A percentile compares a stretch with the other conserved stretches of the same genome.
Evolutionary conservation across 2,113 vertebrate genomes (phyloP).

Genomic region (Varanus komodoensis): DNA sequence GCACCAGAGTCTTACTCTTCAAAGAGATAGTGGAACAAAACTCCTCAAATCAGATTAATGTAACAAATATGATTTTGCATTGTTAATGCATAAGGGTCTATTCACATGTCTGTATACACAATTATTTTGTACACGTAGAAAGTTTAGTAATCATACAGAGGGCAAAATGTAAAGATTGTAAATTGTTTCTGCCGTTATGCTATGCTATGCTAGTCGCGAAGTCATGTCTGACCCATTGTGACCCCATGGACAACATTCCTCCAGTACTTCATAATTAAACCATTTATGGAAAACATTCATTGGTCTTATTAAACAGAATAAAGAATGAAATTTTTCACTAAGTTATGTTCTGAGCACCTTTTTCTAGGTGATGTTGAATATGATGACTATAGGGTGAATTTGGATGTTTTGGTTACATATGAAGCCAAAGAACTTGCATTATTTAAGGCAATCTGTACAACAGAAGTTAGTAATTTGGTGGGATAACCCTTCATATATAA

Average conservation of each 20-base stretch:
- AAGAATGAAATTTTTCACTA: not conserved
- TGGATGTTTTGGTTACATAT: not conserved
- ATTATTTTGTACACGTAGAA: constrained; percentile 15
- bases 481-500: not conserved
- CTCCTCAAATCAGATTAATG: not conserved
- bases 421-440: not conserved
- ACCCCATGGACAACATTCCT: too few relatives aligned
- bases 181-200: not conserved
- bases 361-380: not conserved
- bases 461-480: not conserved
- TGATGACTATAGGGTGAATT: not conserved
- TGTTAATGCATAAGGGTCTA: not conserved
- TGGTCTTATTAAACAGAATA: not conserved
- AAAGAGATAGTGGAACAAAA: not conserved
- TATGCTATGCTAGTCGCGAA: too few relatives aligned
- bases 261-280: not conserved
- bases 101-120: not conserved
- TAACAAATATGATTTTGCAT: not conserved
- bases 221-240: too few relatives aligned
- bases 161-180: constrained; percentile 28
- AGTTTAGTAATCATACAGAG: constrained; percentile 42
- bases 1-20: not conserved
- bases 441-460: not conserved
- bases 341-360: not conserved
- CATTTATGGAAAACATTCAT: not conserved